Percentiles rank a stretch among this genome's conserved stretches.
Conservation (phyloP, 2,888 invertebrate species). For the Drosophila rubida region DNA sequence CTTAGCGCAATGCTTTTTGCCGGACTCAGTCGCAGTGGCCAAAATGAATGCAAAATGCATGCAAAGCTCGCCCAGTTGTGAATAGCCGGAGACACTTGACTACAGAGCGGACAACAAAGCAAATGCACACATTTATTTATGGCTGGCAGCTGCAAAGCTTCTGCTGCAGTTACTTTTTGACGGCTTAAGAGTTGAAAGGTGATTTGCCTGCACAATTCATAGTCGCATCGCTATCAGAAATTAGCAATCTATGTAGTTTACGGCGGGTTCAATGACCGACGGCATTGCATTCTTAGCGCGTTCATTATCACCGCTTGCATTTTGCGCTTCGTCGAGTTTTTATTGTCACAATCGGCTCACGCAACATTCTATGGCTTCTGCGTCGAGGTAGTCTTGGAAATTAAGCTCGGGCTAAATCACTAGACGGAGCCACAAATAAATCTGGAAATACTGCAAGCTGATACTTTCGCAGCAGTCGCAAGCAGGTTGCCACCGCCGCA, state of each 20-base stretch:
- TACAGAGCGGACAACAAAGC: slow-evolving; percentile 20
- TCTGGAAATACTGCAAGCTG: slow-evolving; percentile 62
- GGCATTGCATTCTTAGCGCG: neutral
- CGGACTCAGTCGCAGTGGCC: slow-evolving; percentile 20
- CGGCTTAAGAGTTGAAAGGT: slow-evolving; percentile 25
- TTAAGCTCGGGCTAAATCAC: slow-evolving; percentile 28
- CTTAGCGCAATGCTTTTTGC: slow-evolving; percentile 63
- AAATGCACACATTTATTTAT: neutral
- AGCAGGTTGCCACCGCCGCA: slow-evolving; percentile 22
- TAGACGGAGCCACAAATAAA: slow-evolving; percentile 41
- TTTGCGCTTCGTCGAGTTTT: slow-evolving; percentile 31
- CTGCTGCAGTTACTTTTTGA: slow-evolving; percentile 29
- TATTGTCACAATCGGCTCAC: slow-evolving; percentile 61
- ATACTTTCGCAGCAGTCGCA: slow-evolving; percentile 51
- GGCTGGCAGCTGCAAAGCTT: neutral
- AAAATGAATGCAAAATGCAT: slow-evolving; percentile 62
- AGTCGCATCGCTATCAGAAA: neutral
- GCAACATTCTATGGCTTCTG: slow-evolving; percentile 60
- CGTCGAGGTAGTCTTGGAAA: slow-evolving; percentile 36
- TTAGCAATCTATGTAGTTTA: neutral
- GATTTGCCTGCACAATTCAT: slow-evolving; percentile 1
- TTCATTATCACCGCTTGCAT: slow-evolving; percentile 28
- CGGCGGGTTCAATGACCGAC: slow-evolving; percentile 37
- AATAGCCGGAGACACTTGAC: slow-evolving; percentile 15
- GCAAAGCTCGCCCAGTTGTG: slow-evolving; percentile 19